Conservation (phyloP, 2,797 vertebrate species). For the Poeciliopsis turneri region DNA sequence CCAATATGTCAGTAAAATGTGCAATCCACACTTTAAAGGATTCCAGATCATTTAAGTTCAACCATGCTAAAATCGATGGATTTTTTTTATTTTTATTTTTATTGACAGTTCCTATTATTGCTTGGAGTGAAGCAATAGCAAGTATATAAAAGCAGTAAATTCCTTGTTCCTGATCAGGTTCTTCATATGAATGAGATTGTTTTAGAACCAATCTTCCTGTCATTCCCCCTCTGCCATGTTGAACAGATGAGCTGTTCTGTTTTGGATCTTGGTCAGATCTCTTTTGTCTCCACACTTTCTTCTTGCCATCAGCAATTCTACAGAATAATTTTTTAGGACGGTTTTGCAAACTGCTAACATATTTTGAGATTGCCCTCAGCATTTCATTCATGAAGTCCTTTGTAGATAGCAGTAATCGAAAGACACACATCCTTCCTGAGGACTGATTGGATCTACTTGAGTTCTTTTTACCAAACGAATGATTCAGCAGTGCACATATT, state of each 20-base stretch:
- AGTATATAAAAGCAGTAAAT: background rate
- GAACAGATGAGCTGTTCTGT: background rate
- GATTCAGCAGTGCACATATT: background rate
- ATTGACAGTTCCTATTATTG: background rate
- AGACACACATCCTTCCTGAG: background rate
- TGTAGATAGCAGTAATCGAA: background rate
- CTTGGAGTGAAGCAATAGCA: background rate
- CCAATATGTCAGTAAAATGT: background rate
- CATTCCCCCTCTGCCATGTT: background rate
- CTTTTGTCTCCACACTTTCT: background rate
- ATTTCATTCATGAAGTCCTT: background rate
- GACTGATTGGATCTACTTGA: background rate
- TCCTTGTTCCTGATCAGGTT: background rate
- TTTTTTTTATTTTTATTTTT: background rate
- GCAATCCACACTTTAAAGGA: background rate
- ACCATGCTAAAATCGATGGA: background rate
- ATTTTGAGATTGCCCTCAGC: background rate
- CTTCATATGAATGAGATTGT: background rate
- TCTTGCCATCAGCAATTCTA: background rate
- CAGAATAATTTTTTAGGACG: background rate
- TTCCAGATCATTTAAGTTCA: background rate
- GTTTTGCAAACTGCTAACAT: background rate
- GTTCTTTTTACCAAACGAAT: background rate
- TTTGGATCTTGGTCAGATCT: background rate
- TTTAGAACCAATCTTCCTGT: background rate